Evolutionary conservation across 2,113 vertebrate genomes (phyloP), one percentile per base, ranked within the genome.

Genomic region (Leptodactylus fuscus): DNA sequence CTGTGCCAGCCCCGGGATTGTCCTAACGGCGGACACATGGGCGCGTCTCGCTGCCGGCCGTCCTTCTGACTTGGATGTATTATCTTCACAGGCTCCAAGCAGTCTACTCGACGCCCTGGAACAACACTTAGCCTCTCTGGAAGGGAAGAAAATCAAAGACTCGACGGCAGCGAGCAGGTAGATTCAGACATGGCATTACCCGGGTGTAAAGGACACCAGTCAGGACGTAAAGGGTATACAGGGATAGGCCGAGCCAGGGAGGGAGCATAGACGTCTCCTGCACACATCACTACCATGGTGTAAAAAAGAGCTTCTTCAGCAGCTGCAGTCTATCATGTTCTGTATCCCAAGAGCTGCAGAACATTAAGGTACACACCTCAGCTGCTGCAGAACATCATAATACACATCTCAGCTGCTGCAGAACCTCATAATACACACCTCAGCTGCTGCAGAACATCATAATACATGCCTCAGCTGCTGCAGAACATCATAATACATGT

Each of bases 61-160:
- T 41, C 16, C 8, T 16, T 51, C 32, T 24, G 27, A 24, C 29
- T 82, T 24, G 10, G 15, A 51, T 78, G 34, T 36, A 3, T 53
- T 85, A 34, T 80, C 87, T 90, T 91, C 90, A 34, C 88, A 98
- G 97, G 97, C 97, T 89, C 97, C 98, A 0, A 99, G 98, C 92
- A 99, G 98, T 92, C 97, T 99, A 85, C 95, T 99, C 80, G 98
- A 99, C 95, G 98, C 98, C 92, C 94, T 99, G 92, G 98, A 99
- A 91, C 98, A 99, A 85, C 98, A 99, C 91, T 94, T 99, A 93
- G 98, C 96, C 90, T 99, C 98, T 89, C 95, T 99, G 91, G 98
- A 99, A 93, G 98, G 98, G 90, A 99, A 99, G 90, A 99, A 99
- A 93, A 97, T 98, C 85, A 99, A 99, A 94, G 98, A 99, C 90